Percentiles rank a stretch among this genome's conserved stretches.
Evolutionary conservation across 2,888 invertebrate genomes (phyloP).

Genomic region (Stenodera caucasica): DNA sequence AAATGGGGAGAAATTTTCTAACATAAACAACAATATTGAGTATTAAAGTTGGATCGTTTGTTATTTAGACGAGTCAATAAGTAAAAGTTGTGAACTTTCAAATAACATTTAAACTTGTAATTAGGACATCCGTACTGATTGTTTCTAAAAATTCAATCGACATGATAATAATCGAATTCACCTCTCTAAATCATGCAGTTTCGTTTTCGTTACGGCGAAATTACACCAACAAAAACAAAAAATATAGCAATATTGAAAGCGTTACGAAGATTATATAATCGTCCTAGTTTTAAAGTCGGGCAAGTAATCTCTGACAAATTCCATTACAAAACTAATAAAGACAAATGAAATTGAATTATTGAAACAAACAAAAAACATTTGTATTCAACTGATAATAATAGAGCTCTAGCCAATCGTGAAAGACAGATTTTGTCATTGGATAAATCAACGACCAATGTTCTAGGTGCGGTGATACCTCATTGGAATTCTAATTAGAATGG

Average conservation of each 20-base stretch:
- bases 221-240: background rate
- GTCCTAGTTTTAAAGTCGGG: constrained; percentile 25
- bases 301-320: constrained; percentile 10
- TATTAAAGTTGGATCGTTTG: background rate
- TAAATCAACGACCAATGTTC: constrained; percentile 2
- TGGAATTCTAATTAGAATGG: background rate
- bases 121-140: background rate
- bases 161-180: background rate
- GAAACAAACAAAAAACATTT: background rate
- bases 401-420: background rate
- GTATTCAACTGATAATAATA: background rate
- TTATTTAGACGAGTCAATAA: background rate
- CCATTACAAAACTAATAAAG: background rate
- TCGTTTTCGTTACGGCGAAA: background rate
- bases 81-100: constrained; percentile 1
- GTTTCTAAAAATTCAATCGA: background rate
- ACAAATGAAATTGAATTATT: no score
- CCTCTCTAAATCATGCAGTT: background rate
- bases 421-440: constrained; percentile 5
- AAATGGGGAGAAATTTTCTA: background rate
- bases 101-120: background rate
- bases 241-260: constrained; percentile 26
- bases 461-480: background rate
- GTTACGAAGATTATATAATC: constrained; percentile 23
- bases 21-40: background rate